phyloP scores from a whole-genome alignment of 2,888 invertebrate species.

The Nephrotoma guestfalica region DNA sequence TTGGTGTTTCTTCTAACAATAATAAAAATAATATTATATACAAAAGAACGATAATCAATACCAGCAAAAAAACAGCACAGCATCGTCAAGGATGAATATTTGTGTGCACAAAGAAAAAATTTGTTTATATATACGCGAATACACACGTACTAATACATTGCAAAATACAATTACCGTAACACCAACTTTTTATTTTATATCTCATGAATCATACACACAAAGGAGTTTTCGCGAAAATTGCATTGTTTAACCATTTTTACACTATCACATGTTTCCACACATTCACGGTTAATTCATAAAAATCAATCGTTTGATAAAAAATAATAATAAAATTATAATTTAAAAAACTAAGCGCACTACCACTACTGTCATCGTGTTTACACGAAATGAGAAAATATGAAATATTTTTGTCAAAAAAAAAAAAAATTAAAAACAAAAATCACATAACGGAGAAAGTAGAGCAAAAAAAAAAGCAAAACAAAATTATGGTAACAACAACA shows the following conservation, averaged over 20 bases:
- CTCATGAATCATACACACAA: background rate
- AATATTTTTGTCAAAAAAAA: background rate
- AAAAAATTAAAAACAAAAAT: background rate
- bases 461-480: background rate
- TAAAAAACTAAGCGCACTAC: background rate
- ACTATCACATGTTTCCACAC: background rate
- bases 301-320: background rate
- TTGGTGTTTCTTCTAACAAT: background rate
- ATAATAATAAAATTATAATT: background rate
- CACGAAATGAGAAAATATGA: background rate
- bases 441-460: slow-evolving; percentile 3
- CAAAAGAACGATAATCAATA: slow-evolving; percentile 1
- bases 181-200: background rate
- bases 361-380: background rate
- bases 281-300: background rate
- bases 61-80: background rate
- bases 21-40: background rate
- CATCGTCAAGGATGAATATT: background rate
- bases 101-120: background rate
- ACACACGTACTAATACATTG: background rate
- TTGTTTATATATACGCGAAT: background rate
- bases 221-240: slow-evolving; percentile 2
- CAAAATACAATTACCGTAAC: background rate
- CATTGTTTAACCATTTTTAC: background rate
- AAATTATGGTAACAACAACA: background rate